A percentile compares a stretch with the other conserved stretches of the same genome.
These are phyloP conservation scores for Caiman crocodilus DNA, from an alignment of 2,797 vertebrate species.

Conservation along the genomic window DNA sequence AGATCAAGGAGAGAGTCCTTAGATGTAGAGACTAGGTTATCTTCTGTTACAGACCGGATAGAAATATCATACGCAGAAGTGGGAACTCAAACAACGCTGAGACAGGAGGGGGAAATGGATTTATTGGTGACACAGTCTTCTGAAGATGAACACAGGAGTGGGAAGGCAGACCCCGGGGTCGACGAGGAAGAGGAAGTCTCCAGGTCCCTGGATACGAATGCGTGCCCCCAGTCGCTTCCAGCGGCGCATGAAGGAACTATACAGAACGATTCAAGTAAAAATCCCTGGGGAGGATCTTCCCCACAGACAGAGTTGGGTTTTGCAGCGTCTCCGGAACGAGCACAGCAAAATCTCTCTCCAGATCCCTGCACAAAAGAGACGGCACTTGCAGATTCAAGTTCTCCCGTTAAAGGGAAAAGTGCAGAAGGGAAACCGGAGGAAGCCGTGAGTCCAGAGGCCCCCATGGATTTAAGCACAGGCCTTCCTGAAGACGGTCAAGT, in stretches of 20 bases:
- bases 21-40: not conserved
- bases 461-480: not conserved
- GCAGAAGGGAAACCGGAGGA: not conserved
- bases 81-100: not conserved
- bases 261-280: too few species aligned
- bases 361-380: not conserved
- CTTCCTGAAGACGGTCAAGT: too few species aligned
- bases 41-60: too few species aligned
- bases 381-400: too few species aligned
- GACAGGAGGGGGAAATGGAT: not conserved
- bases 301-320: not conserved
- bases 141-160: too few species aligned
- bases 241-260: too few species aligned
- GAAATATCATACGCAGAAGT: not conserved
- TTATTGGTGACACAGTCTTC: not conserved
- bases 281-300: not conserved
- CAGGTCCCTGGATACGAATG: not conserved
- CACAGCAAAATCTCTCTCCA: not conserved
- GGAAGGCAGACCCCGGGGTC: not conserved
- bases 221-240: too few species aligned
- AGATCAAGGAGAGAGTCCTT: not conserved
- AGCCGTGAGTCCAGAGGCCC: too few species aligned
- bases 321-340: too few species aligned
- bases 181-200: not conserved
- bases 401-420: not conserved